Base-by-base conservation (phyloP, 2,113 vertebrate genomes). In the Notarius quadriscutis region DNA sequence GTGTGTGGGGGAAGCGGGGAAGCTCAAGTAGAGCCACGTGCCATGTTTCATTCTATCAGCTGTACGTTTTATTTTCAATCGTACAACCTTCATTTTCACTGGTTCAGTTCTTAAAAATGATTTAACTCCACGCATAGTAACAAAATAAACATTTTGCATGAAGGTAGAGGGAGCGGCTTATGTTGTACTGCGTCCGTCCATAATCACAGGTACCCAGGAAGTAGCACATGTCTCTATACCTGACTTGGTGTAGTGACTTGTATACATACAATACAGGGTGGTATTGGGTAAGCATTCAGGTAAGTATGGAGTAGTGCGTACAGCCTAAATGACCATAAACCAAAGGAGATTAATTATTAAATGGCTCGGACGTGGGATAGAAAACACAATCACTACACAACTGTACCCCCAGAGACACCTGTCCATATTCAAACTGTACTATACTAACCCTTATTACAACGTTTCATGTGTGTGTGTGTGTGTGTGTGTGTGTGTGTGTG, bases 401-500 rank as follows among this genome's bases (percentile, higher is more conserved):
- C 63, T 27, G 9, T 69, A 69, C 4, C 17, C 18, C 15, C 5
- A 74, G 4, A 34, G 67, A 69, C 67, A 10, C 17, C 1, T n/a
- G n/a, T n/a, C n/a, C n/a, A n/a, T 2, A 74, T 41, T 18, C 6
- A 18, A 48, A 20, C 18, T 74, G 18, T 74, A 74, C 34, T 50
- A 4, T n/a, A n/a, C n/a, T 7, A 71, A 14, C 14, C 1, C 14
- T 41, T 17, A 72, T 9, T 77, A 25, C 4, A 20, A 1, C 48
- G n/a, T 7, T 78, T 18, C 48, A 27, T 34, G 71, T 87, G 69
- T 87, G 5, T 58, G 9, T 50, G 22, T 89, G 74, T 87, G 75
- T 67, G 18, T 77, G 69, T 74, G 78, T 81, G 79, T 81, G 79
- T 81, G 60, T n/a, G 65, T 88, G 72, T 87, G 3, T 60, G 10